Evolutionary conservation across 2,113 vertebrate genomes (phyloP), one percentile per base, ranked within the genome.

Genomic region (Peromyscus maniculatus): DNA sequence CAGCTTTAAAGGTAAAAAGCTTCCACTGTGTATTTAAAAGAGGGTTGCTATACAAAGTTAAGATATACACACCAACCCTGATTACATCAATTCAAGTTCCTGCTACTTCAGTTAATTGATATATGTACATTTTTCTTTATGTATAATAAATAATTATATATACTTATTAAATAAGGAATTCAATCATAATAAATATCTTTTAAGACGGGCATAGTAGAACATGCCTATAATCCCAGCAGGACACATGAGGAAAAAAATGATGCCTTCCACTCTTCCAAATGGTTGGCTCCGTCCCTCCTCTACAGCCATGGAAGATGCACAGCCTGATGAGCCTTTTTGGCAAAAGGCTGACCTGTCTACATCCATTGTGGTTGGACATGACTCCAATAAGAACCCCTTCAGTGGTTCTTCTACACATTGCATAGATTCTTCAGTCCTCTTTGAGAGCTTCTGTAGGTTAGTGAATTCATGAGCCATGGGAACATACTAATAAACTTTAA

Each of bases 401-500:
- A 5, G 33, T 31, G 84, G 74, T 13, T 43, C 72, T 67, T 55
- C 66, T 15, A n/a, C 79, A 79, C 1, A 6, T 43, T 1, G 0
- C 2, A 28, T 49, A 49, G 46, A 26, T 31, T 26, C 4, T 36
- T 64, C 57, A 24, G 33, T 26, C 33, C 82, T 94, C 86, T 82
- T 62, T 36, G 88, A 49, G 84, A 78, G 39, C 67, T 86, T 84
- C 69, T 39, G 64, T 46, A 1, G 19, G 90, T 69, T 89, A 62
- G 11, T 17, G 26, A 96, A 71, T 78, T 52, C 15, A 39, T 49
- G 74, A 84, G 11, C 39, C 39, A 66, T 3, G 8, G 66, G 24
- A 55, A 49, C 9, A 12, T 75, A 95, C 84, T 80, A 90, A 77
- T 72, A 28, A 97, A 28, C 57, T 82, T 92, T 88, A 43, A 92